phyloP scores from a whole-genome alignment of 2,888 invertebrate species.

The Brachycybe producta region DNA sequence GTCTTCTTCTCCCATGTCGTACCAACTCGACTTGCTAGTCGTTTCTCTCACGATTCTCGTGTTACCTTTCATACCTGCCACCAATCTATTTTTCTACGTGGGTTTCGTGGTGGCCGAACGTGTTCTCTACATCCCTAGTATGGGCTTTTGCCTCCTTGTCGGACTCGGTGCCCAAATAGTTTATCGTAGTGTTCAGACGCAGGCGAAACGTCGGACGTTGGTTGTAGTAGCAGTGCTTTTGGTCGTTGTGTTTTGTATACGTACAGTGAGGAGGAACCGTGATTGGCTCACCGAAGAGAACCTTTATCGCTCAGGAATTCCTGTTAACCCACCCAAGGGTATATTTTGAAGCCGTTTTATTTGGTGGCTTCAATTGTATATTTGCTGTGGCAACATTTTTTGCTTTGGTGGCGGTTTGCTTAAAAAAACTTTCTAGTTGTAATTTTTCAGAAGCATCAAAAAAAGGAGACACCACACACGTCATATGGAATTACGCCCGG shows the following conservation, averaged over 20 bases:
- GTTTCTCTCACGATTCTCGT: constrained; percentile 52
- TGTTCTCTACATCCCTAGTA: constrained; percentile 87
- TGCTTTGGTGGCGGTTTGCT: no score
- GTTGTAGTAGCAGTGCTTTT: constrained; percentile 46
- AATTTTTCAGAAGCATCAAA: no score
- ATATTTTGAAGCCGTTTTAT: no score
- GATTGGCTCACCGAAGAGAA: constrained; percentile 91
- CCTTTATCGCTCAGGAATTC: constrained; percentile 76
- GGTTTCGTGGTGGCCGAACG: constrained; percentile 97
- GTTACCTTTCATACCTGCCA: constrained; percentile 87
- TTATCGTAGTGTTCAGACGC: constrained; percentile 14
- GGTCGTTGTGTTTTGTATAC: constrained; percentile 35
- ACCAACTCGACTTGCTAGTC: constrained; percentile 43
- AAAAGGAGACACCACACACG: no score
- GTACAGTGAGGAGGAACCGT: constrained; percentile 66
- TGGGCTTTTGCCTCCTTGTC: constrained; percentile 81
- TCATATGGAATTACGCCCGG: no score
- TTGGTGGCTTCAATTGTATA: no score
- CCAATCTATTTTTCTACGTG: constrained; percentile 92
- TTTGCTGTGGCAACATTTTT: no score
- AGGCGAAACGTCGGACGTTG: constrained; percentile 33
- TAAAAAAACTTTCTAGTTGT: no score
- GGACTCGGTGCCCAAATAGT: constrained; percentile 49
- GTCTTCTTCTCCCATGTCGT: not conserved
- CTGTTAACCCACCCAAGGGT: constrained; percentile 97